A percentile compares a stretch with the other conserved stretches of the same genome.
These are phyloP conservation scores for Adoxophyes honmai DNA, from an alignment of 1,140 invertebrate species.

Conservation along the genomic window DNA sequence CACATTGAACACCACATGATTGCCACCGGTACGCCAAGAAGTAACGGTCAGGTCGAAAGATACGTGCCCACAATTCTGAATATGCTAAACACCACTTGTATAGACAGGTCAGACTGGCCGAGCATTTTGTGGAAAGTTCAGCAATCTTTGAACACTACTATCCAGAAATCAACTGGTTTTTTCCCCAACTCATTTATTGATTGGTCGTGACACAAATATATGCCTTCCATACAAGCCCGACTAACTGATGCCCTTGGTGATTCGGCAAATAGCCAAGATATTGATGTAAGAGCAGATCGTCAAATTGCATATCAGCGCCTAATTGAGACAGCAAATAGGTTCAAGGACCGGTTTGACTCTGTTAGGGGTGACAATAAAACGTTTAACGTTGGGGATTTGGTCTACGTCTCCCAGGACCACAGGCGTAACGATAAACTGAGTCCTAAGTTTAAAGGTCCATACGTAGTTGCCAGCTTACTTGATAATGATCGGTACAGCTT, in stretches of 20 bases:
- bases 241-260: conserved; percentile 25
- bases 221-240: too few species aligned
- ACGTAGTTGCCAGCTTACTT: neutral
- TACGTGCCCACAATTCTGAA: too few species aligned
- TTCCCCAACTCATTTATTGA: too few species aligned
- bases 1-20: too few species aligned
- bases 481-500: conserved; percentile 2
- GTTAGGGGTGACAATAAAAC: neutral
- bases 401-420: neutral
- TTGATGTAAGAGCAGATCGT: neutral
- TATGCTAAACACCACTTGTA: too few species aligned
- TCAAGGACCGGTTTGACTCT: neutral
- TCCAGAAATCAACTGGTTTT: too few species aligned
- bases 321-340: neutral
- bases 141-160: too few species aligned
- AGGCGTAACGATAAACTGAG: neutral
- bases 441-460: neutral
- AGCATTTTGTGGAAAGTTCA: too few species aligned
- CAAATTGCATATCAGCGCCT: neutral
- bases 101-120: too few species aligned
- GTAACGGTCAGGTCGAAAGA: too few species aligned
- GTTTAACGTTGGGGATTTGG: neutral
- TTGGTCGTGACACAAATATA: too few species aligned
- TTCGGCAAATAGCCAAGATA: neutral
- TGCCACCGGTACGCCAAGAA: too few species aligned